Percentiles rank a stretch among this genome's conserved stretches.
phyloP scores from a whole-genome alignment of 2,113 vertebrate genomes.

The Lipophrys pholis region DNA sequence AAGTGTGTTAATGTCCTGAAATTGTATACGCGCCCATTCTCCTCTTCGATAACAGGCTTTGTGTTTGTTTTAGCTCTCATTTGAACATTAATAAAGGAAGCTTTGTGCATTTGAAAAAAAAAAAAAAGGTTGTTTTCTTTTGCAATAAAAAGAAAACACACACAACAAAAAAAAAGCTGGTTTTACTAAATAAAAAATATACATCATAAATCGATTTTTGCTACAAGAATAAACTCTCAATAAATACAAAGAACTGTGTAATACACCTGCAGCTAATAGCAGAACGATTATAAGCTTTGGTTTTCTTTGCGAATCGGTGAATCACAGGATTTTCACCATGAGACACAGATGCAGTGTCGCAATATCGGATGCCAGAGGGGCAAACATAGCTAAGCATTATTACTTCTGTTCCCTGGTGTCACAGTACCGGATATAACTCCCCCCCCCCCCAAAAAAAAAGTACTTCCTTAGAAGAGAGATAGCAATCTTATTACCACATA shows the following conservation, averaged over 20 bases:
- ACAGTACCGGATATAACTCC: constrained; percentile 7
- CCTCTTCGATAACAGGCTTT: too few species aligned
- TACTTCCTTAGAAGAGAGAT: background rate
- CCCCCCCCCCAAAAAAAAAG: background rate
- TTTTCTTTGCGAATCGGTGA: constrained; percentile 8
- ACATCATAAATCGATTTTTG: background rate
- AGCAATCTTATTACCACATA: background rate
- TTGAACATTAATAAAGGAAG: background rate
- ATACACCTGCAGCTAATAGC: background rate
- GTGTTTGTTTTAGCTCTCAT: too few species aligned
- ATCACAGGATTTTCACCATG: background rate
- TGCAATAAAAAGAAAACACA: background rate
- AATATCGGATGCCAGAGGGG: constrained; percentile 5
- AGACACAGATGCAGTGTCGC: constrained; percentile 1
- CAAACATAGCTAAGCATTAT: constrained; percentile 1
- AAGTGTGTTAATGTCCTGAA: background rate
- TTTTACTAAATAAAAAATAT: constrained; percentile 2
- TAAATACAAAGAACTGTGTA: background rate
- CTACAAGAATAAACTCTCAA: background rate
- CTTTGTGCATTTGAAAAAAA: background rate
- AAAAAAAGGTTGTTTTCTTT: background rate
- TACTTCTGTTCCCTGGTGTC: constrained; percentile 15
- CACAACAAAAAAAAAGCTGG: background rate
- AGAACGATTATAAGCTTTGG: background rate
- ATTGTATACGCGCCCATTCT: background rate